phyloP scores from a whole-genome alignment of 2,113 vertebrate genomes.

The Myiopsitta monachus region DNA sequence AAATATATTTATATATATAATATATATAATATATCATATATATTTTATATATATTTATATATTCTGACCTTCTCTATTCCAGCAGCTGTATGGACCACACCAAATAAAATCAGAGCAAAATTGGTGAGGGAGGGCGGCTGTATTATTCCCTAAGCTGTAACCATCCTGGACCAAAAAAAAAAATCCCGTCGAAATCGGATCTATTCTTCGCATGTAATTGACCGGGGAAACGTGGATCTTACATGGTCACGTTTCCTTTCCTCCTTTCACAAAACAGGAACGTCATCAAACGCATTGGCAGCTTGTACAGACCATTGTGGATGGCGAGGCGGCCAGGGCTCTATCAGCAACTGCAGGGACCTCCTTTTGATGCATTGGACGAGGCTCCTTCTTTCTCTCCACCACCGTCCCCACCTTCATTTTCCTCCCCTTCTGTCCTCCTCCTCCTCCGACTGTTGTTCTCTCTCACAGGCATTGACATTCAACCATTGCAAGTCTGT shows the following conservation, averaged over 20 bases:
- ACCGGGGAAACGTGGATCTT: slow-evolving; percentile 66
- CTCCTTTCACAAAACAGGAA: slow-evolving; percentile 68
- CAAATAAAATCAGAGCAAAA: background rate
- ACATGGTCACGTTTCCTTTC: slow-evolving; percentile 65
- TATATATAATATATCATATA: slow-evolving; percentile 26
- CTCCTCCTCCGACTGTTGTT: slow-evolving; percentile 55
- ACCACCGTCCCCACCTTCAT: slow-evolving; percentile 51
- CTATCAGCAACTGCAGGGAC: slow-evolving; percentile 54
- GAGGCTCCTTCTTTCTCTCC: slow-evolving; percentile 60
- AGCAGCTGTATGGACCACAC: slow-evolving; percentile 56
- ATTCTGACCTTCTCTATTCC: slow-evolving; percentile 58
- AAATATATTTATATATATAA: slow-evolving; percentile 56
- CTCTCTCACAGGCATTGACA: slow-evolving; percentile 70
- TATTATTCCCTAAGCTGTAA: slow-evolving; percentile 52
- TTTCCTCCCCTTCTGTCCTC: slow-evolving; percentile 59
- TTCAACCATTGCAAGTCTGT: slow-evolving; percentile 67
- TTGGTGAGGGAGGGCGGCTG: background rate
- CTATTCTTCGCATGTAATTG: slow-evolving; percentile 59
- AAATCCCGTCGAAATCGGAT: slow-evolving; percentile 12
- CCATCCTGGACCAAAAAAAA: slow-evolving; percentile 40
- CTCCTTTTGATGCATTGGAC: slow-evolving; percentile 59
- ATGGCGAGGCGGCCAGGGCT: slow-evolving; percentile 46
- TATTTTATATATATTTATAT: slow-evolving; percentile 49
- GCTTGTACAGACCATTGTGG: slow-evolving; percentile 58
- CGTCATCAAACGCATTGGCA: slow-evolving; percentile 67